phyloP scores from a whole-genome alignment of 2,888 invertebrate species.

The Ecliptopera silaceata region DNA sequence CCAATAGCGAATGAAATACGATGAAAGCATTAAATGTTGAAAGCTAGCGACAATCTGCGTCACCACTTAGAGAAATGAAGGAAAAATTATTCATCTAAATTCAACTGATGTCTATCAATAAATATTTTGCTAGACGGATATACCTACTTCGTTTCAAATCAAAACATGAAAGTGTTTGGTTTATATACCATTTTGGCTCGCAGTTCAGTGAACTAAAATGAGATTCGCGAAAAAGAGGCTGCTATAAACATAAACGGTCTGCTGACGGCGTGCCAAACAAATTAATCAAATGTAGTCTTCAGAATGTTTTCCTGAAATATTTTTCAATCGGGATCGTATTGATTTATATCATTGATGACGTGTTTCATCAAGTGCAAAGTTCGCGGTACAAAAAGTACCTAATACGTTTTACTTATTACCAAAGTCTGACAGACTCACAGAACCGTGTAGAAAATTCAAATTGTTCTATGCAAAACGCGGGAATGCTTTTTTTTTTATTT shows the following conservation, averaged over 20 bases:
- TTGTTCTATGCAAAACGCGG: no score
- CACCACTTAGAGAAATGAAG: background rate
- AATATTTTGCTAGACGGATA: background rate
- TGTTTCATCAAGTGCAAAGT: background rate
- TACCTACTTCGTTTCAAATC: background rate
- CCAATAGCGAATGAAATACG: no score
- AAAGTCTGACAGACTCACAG: no score
- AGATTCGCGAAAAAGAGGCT: constrained; percentile 21
- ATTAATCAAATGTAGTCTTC: constrained; percentile 17
- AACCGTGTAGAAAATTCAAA: no score
- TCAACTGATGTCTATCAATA: background rate
- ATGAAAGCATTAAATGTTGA: no score
- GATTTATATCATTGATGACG: constrained; percentile 4
- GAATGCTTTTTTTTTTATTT: no score
- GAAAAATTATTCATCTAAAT: constrained; percentile 11
- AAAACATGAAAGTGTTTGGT: background rate
- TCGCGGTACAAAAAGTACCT: background rate
- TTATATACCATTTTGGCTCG: background rate
- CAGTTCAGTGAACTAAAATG: constrained; percentile 27
- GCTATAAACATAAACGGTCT: constrained; percentile 26
- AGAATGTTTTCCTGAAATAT: constrained; percentile 18
- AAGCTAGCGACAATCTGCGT: no score
- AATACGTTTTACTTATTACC: no score
- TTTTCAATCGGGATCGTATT: background rate
- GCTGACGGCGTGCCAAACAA: constrained; percentile 30